A percentile compares a stretch with the other conserved stretches of the same genome.
Evolutionary conservation across 2,797 vertebrate species (phyloP).

Genomic region (Spinus pinus): DNA sequence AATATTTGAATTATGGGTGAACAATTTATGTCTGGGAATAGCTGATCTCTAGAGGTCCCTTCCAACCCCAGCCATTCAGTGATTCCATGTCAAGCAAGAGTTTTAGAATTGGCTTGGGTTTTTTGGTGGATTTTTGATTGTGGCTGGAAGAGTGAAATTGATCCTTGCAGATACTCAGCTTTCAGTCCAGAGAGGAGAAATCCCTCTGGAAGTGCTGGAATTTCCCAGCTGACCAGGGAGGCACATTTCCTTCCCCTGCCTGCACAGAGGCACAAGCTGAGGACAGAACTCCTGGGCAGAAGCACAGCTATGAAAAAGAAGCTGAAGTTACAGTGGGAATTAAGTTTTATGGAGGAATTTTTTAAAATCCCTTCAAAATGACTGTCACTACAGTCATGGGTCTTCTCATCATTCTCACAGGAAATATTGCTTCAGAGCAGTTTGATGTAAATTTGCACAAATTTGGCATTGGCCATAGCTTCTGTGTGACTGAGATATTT

Average conservation of each 20-base stretch:
- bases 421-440: background rate
- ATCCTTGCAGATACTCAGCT: background rate
- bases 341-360: background rate
- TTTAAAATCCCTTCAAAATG: background rate
- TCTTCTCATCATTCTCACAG: background rate
- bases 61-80: background rate
- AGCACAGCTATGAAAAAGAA: background rate
- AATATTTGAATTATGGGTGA: background rate
- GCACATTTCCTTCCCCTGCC: background rate
- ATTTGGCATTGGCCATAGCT: background rate
- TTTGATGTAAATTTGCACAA: background rate
- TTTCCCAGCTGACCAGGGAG: background rate
- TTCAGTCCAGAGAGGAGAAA: background rate
- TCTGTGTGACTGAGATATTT: background rate
- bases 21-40: background rate
- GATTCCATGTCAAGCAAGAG: background rate
- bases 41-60: background rate
- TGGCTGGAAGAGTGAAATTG: background rate
- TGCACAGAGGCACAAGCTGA: background rate
- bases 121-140: background rate
- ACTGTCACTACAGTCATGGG: background rate
- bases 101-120: background rate
- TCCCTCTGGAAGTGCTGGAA: background rate
- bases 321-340: background rate
- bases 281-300: background rate